Conservation (phyloP, 2,113 vertebrate genomes). For the Gavia stellata region DNA sequence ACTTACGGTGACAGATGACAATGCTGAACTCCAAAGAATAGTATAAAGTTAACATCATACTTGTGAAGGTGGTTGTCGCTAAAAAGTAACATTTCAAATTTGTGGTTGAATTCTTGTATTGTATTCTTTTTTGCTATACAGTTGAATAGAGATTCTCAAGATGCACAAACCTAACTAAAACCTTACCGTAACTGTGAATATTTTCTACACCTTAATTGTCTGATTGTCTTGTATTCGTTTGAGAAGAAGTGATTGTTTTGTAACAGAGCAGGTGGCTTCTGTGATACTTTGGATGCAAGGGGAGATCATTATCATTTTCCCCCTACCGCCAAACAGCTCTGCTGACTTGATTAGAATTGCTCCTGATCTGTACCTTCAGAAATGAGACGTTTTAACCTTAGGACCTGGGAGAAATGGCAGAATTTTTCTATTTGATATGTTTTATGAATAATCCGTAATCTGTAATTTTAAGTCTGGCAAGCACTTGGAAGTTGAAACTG, state of each 20-base stretch:
- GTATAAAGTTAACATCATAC: background rate
- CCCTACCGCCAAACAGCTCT: background rate
- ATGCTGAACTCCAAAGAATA: background rate
- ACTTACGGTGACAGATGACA: background rate
- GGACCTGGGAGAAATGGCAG: background rate
- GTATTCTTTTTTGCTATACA: background rate
- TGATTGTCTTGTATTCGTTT: background rate
- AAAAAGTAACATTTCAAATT: slow-evolving; percentile 27
- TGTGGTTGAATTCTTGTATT: background rate
- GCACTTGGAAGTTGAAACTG: background rate
- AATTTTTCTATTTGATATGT: background rate
- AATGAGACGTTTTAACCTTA: background rate
- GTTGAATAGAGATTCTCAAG: background rate
- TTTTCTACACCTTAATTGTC: background rate
- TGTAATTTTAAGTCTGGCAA: background rate
- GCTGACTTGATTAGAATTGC: background rate
- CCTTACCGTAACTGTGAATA: background rate
- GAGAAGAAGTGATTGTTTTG: background rate
- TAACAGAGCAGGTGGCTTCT: background rate
- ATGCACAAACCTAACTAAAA: background rate
- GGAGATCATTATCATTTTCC: background rate
- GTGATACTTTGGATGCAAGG: background rate
- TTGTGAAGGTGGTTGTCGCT: background rate
- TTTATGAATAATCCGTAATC: background rate
- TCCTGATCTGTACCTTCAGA: background rate